These are phyloP conservation scores for Drosophila sturtevanti DNA, from an alignment of 1,140 invertebrate species.

Conservation along the genomic window DNA sequence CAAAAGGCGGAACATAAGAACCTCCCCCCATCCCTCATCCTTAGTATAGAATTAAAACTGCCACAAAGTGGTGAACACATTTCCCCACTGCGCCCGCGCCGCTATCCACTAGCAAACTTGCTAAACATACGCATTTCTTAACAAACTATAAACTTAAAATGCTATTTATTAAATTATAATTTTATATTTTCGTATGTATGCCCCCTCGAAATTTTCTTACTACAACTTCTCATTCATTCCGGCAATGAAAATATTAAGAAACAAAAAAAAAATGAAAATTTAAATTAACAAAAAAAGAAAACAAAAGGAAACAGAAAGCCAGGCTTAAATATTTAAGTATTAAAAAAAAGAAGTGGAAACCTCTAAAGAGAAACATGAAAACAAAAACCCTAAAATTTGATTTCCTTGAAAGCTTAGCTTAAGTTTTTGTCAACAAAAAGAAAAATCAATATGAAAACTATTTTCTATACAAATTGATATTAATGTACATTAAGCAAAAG, in stretches of 20 bases:
- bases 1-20: slow-evolving; percentile 9
- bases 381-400: slow-evolving; percentile 38
- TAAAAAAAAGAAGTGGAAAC: slow-evolving; percentile 49
- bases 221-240: slow-evolving; percentile 66
- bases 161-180: slow-evolving; percentile 57
- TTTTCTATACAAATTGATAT: slow-evolving; percentile 72
- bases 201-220: slow-evolving; percentile 48
- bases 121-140: slow-evolving; percentile 36
- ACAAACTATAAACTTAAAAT: slow-evolving; percentile 28
- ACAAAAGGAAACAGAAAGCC: slow-evolving; percentile 53
- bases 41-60: slow-evolving; percentile 52
- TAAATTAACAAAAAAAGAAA: slow-evolving; percentile 32
- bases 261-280: slow-evolving; percentile 24
- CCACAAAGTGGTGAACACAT: slow-evolving; percentile 44
- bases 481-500: slow-evolving; percentile 59
- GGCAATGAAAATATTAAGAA: slow-evolving; percentile 58
- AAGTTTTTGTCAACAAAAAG: slow-evolving; percentile 38
- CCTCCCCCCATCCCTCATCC: slow-evolving; percentile 11
- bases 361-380: slow-evolving; percentile 20
- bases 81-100: neutral
- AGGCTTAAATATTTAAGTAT: slow-evolving; percentile 73
- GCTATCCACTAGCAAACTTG: slow-evolving; percentile 24
- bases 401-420: slow-evolving; percentile 76
- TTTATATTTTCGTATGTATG: slow-evolving; percentile 25
- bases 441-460: slow-evolving; percentile 36